Percentiles rank a stretch among this genome's conserved stretches.
Conservation (phyloP, 2,797 vertebrate species). For the Triplophysa yarkandensis region DNA sequence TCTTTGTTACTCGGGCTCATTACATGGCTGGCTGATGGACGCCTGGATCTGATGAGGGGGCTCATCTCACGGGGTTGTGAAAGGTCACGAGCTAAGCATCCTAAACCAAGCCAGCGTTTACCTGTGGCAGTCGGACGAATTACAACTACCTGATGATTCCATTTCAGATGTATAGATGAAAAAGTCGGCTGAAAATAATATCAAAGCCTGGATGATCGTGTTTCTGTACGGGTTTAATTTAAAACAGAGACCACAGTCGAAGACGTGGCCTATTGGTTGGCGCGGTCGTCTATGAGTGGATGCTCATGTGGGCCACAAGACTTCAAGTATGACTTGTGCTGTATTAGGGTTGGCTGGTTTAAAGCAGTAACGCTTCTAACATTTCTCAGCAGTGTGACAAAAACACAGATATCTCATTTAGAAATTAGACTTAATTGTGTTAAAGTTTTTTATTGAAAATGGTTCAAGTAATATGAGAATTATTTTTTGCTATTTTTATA, state of each 20-base stretch:
- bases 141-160: slow-evolving; percentile 22
- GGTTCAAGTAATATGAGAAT: background rate
- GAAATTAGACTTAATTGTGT: background rate
- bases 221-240: slow-evolving; percentile 15
- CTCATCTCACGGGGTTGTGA: slow-evolving; percentile 75
- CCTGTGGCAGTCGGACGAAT: slow-evolving; percentile 42
- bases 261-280: background rate
- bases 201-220: slow-evolving; percentile 17
- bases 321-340: background rate
- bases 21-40: slow-evolving; percentile 76
- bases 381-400: background rate
- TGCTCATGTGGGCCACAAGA: background rate
- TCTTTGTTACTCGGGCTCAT: slow-evolving; percentile 76
- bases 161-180: slow-evolving; percentile 24
- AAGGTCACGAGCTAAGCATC: slow-evolving; percentile 64
- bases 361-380: background rate
- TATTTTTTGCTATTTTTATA: background rate
- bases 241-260: background rate
- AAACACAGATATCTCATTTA: background rate
- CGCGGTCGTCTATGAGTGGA: background rate
- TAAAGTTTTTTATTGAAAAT: background rate
- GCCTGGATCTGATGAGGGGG: slow-evolving; percentile 67
- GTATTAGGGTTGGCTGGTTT: background rate
- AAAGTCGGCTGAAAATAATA: slow-evolving; percentile 18
- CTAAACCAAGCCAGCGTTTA: slow-evolving; percentile 42